Percentiles rank a stretch among this genome's conserved stretches.
phyloP scores from a whole-genome alignment of 2,888 invertebrate species.

The Drosophila cognata region DNA sequence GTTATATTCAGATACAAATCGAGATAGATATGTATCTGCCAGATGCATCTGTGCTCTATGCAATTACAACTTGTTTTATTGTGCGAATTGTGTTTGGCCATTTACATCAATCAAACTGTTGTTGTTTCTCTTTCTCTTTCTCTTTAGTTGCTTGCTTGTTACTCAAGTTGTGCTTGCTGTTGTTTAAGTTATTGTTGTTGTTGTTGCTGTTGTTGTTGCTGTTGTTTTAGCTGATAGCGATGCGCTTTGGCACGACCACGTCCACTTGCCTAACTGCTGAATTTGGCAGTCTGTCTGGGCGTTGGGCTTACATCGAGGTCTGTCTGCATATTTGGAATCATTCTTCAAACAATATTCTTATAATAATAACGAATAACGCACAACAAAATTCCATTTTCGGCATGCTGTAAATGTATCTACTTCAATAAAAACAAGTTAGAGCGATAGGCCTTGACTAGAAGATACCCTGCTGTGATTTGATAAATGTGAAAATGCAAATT shows the following conservation, averaged over 20 bases:
- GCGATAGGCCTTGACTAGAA: background rate
- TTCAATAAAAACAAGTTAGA: background rate
- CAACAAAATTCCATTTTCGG: background rate
- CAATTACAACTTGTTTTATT: slow-evolving; percentile 73
- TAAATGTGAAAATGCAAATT: background rate
- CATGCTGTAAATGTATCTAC: background rate
- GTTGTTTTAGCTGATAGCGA: slow-evolving; percentile 40
- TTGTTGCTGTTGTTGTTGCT: slow-evolving; percentile 5
- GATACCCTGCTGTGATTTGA: background rate
- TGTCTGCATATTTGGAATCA: background rate
- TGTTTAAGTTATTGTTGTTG: slow-evolving; percentile 4
- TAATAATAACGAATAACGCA: background rate
- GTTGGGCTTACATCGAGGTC: slow-evolving; percentile 1
- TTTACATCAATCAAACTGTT: slow-evolving; percentile 72
- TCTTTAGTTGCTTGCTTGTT: background rate
- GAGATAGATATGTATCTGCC: slow-evolving; percentile 62
- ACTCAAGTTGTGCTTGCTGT: slow-evolving; percentile 9
- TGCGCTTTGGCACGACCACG: slow-evolving; percentile 40
- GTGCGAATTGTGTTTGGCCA: slow-evolving; percentile 70
- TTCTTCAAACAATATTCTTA: background rate
- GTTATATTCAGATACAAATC: slow-evolving; percentile 21
- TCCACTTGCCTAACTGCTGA: slow-evolving; percentile 23
- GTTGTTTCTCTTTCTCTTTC: slow-evolving; percentile 12
- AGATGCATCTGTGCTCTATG: slow-evolving; percentile 43
- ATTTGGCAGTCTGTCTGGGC: slow-evolving; percentile 1